A percentile compares a stretch with the other conserved stretches of the same genome.
Conservation (phyloP, 2,797 vertebrate genomes). For the Amazonetta brasiliensis region DNA sequence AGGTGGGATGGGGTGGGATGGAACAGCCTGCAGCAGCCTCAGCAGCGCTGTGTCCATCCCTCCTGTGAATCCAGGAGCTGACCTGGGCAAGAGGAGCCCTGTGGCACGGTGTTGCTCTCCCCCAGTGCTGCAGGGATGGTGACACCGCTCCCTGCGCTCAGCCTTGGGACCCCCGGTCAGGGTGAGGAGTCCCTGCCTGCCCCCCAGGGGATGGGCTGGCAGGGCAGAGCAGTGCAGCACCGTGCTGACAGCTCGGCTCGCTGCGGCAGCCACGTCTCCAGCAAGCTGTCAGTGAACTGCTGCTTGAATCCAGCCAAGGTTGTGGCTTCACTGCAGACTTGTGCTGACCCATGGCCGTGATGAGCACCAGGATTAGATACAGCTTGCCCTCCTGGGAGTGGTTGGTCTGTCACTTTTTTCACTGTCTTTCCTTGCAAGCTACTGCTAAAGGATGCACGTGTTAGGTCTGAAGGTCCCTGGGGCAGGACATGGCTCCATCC, state of each 20-base stretch:
- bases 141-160: background rate
- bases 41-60: background rate
- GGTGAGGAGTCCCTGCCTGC: background rate
- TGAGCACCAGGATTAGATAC: rapidly evolving
- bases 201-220: background rate
- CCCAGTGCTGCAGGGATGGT: background rate
- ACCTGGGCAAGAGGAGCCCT: background rate
- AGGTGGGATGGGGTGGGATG: too few relatives aligned
- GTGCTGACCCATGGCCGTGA: rapidly evolving
- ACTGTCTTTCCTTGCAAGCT: background rate
- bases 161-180: too few relatives aligned
- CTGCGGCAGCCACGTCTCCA: background rate
- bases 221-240: background rate
- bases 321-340: background rate
- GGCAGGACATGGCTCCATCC: background rate
- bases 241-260: background rate
- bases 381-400: rapidly evolving
- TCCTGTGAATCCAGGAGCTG: background rate
- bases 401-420: rapidly evolving
- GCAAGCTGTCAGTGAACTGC: background rate
- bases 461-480: background rate
- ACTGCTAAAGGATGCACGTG: background rate
- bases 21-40: background rate
- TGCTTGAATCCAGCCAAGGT: rapidly evolving
- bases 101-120: background rate